A percentile compares a stretch with the other conserved stretches of the same genome.
Conservation (phyloP, 2,797 vertebrate genomes). For the Pyrocephalus nanus region DNA sequence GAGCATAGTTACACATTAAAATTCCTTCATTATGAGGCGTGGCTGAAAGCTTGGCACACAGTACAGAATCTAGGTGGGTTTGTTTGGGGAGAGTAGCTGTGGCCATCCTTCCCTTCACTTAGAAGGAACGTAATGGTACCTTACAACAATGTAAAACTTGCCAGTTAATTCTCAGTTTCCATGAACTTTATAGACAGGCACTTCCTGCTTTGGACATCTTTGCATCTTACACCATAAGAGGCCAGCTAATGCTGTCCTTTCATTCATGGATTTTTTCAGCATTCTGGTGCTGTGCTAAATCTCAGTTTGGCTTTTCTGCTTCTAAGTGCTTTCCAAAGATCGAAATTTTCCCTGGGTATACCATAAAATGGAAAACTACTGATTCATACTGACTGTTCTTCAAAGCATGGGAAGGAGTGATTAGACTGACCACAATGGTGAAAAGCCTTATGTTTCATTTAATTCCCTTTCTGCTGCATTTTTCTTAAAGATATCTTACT, state of each 20-base stretch:
- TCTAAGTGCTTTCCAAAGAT: conserved; percentile 11
- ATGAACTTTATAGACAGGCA: neutral
- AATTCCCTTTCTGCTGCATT: conserved; percentile 4
- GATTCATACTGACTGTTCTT: neutral
- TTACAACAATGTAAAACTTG: neutral
- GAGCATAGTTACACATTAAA: neutral
- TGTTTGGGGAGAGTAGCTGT: neutral
- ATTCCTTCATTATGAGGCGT: rapidly evolving
- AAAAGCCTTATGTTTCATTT: neutral
- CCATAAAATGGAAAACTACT: conserved; percentile 1
- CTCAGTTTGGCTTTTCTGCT: neutral
- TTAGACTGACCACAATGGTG: conserved; percentile 14
- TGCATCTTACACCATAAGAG: neutral
- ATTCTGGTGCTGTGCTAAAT: neutral
- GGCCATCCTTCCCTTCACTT: neutral
- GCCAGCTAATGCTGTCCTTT: neutral
- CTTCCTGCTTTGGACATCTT: neutral
- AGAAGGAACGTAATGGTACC: rapidly evolving
- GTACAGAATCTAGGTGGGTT: neutral
- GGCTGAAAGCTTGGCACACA: neutral
- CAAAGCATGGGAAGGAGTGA: neutral
- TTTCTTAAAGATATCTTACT: conserved; percentile 32
- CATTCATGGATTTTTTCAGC: neutral
- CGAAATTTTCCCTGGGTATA: neutral
- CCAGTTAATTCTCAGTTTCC: neutral